These are phyloP conservation scores for Platyscapa corneri DNA, from an alignment of 1,140 invertebrate genomes.

Conservation along the genomic window DNA sequence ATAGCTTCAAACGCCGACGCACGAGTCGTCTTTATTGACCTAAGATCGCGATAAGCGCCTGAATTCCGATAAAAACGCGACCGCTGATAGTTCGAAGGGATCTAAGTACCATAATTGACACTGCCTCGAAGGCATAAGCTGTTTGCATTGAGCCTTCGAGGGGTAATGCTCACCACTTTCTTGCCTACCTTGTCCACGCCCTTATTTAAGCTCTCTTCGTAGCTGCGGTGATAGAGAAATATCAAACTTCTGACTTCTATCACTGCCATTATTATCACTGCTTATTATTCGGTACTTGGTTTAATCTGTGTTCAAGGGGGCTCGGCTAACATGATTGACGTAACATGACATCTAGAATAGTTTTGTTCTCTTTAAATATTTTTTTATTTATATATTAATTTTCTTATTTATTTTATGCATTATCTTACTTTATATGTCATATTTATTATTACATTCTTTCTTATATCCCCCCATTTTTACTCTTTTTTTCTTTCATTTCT, in stretches of 20 bases:
- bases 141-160: constrained; percentile 12
- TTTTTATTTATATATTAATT: neutral
- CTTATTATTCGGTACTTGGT: neutral
- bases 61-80: neutral
- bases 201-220: neutral
- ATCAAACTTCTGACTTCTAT: neutral
- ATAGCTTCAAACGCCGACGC: neutral
- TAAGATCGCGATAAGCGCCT: neutral
- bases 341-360: constrained; percentile 37
- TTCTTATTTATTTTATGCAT: neutral
- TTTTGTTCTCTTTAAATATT: neutral
- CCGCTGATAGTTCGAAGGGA: neutral
- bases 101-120: neutral
- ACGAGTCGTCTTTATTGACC: too few species aligned
- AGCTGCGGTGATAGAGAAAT: neutral
- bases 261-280: neutral
- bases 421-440: too few species aligned
- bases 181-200: neutral
- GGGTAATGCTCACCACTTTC: constrained; percentile 21
- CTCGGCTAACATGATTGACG: constrained; percentile 43
- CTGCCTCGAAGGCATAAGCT: neutral
- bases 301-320: neutral
- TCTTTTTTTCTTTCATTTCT: neutral
- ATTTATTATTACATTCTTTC: neutral
- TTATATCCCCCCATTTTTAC: constrained; percentile 12